phyloP scores from a whole-genome alignment of 2,797 vertebrate genomes.

The Aplochiton taeniatus region DNA sequence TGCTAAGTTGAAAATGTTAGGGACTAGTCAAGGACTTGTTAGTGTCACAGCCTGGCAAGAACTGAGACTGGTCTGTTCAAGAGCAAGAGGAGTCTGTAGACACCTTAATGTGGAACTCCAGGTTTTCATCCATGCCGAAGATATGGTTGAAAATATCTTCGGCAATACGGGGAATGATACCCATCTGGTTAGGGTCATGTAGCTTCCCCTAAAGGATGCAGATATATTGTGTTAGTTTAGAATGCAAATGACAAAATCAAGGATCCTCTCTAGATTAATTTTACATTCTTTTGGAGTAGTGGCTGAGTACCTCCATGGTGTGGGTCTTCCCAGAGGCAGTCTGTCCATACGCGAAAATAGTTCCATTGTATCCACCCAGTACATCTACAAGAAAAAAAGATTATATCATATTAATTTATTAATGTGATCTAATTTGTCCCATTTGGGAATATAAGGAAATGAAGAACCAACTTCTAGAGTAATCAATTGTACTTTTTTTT shows the following conservation, averaged over 20 bases:
- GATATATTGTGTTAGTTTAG: not conserved
- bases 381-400: constrained; percentile 72
- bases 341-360: constrained; percentile 92
- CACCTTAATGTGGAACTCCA: constrained; percentile 97
- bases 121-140: constrained; percentile 96
- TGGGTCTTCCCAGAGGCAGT: constrained; percentile 91
- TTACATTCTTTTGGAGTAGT: too few relatives aligned
- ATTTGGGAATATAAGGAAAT: too few relatives aligned
- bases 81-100: not conserved
- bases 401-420: constrained; percentile 2
- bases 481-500: too few relatives aligned
- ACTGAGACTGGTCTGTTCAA: too few relatives aligned
- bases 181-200: constrained; percentile 92
- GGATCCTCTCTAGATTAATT: too few relatives aligned
- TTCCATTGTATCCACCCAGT: constrained; percentile 87
- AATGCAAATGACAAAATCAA: not conserved
- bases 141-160: constrained; percentile 97
- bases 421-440: not conserved
- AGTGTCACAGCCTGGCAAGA: too few relatives aligned
- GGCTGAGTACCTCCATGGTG: constrained; percentile 84
- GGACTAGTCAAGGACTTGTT: too few relatives aligned
- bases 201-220: constrained; percentile 80
- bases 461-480: too few relatives aligned
- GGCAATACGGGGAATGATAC: constrained; percentile 93
- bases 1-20: too few relatives aligned